Conservation (phyloP, 2,113 vertebrate species). For the Halichoeres trimaculatus region DNA sequence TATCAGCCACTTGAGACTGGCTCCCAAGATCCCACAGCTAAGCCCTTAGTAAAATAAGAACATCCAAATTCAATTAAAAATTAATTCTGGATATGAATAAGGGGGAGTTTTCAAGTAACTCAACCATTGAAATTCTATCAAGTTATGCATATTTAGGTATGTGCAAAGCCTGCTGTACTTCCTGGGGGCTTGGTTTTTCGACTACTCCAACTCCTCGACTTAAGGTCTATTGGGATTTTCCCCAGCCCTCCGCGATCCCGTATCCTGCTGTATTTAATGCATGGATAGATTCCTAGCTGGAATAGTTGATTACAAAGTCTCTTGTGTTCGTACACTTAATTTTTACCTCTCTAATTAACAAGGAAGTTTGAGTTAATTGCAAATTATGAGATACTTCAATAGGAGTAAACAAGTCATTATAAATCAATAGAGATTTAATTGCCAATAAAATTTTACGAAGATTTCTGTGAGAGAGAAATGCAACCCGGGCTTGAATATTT, state of each 20-base stretch:
- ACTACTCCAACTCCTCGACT: not conserved
- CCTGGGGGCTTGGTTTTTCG: not conserved
- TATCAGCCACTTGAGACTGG: too few species aligned
- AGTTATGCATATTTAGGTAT: not conserved
- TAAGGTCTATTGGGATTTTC: not conserved
- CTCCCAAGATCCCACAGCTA: too few species aligned
- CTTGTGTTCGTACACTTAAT: not conserved
- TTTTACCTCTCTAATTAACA: too few species aligned
- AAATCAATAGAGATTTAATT: too few species aligned
- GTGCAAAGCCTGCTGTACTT: too few species aligned
- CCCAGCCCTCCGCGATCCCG: not conserved
- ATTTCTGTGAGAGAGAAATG: too few species aligned
- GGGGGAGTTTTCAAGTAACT: not conserved
- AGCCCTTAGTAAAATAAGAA: too few species aligned
- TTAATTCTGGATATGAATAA: too few species aligned
- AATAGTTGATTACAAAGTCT: not conserved
- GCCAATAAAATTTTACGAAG: too few species aligned
- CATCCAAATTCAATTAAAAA: too few species aligned
- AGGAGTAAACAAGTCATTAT: not conserved
- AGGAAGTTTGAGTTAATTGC: too few species aligned
- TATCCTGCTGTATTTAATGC: not conserved
- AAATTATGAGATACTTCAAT: not conserved
- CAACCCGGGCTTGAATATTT: not conserved
- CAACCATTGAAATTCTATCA: not conserved
- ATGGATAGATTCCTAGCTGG: not conserved